Base-by-base conservation (phyloP, 2,888 invertebrate species). In the Aleiodes leptofemur region DNA sequence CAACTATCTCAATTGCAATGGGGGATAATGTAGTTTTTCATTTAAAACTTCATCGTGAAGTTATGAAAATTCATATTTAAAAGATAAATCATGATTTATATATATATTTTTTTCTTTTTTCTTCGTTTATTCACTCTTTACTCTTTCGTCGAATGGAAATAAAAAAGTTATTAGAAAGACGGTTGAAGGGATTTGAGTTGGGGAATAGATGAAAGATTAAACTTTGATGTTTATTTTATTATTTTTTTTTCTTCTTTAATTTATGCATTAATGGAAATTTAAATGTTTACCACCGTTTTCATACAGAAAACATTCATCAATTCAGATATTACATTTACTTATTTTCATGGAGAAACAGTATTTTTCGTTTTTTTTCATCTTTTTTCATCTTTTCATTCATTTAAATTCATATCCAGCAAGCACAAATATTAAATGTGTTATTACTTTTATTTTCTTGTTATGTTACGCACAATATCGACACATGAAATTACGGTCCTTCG, bases 351-450 rank as follows among this genome's bases (percentile, higher is more conserved):
- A 81, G 83, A 84, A 84, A 83, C 81, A 81, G 78, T 59, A 13
- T n/a, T 48, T 38, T 43, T 16, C n/a, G 0, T 50, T 48, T 43
- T 56, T 38, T 73, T 70, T 57, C 82, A 81, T 82, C 80, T 77
- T 82, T 80, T 71, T 81, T 83, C 79, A 29, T 23, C 9, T 64
- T 55, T 61, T 61, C 14, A 66, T 71, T 70, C 31, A 29, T 78
- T 84, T 85, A 84, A 82, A 82, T 80, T 82, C 51, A 74, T 84
- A 85, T 83, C 84, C 85, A 86, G 85, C 86, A 86, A 86, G 86
- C 86, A 86, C 86, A 85, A 86, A 84, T 85, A 85, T 85, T 81
- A 82, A 23, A 79, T 81, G 82, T 83, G 82, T 84, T 43, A 75
- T 78, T 75, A 51, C 57, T 23, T 61, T 71, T 72, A 69, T 68